Conservation (phyloP, 2,113 vertebrate genomes). For the Pseudopipra pipra region DNA sequence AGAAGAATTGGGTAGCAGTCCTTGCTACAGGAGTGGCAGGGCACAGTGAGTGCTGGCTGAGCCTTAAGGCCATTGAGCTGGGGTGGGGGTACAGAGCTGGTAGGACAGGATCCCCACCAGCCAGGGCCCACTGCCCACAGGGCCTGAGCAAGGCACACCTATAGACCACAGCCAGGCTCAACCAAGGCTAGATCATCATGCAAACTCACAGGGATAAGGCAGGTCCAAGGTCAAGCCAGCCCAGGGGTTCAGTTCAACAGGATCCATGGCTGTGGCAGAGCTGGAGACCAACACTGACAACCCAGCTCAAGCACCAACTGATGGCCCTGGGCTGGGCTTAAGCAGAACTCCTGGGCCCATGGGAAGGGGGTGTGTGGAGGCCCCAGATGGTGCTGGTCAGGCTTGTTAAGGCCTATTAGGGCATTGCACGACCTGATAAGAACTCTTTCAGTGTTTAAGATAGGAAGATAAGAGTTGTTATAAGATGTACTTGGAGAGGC, state of each 20-base stretch:
- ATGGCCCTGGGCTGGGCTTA: not conserved
- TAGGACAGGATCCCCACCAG: not conserved
- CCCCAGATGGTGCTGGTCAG: not conserved
- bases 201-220: not conserved
- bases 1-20: not conserved
- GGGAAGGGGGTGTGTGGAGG: not conserved
- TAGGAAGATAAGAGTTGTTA: not conserved
- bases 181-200: rapidly evolving
- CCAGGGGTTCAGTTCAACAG: rapidly evolving
- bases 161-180: too few species aligned
- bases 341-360: not conserved
- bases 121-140: not conserved
- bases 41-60: not conserved
- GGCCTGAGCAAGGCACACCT: not conserved
- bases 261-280: rapidly evolving
- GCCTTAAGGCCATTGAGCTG: not conserved
- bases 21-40: not conserved
- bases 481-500: not conserved
- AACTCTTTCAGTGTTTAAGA: not conserved
- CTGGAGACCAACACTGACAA: rapidly evolving
- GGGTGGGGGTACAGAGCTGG: too few species aligned
- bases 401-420: not conserved
- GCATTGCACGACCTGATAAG: not conserved
- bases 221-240: not conserved
- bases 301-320: rapidly evolving